These are phyloP conservation scores for Indicator maculatus DNA, from an alignment of 2,113 vertebrate species.

Conservation along the genomic window DNA sequence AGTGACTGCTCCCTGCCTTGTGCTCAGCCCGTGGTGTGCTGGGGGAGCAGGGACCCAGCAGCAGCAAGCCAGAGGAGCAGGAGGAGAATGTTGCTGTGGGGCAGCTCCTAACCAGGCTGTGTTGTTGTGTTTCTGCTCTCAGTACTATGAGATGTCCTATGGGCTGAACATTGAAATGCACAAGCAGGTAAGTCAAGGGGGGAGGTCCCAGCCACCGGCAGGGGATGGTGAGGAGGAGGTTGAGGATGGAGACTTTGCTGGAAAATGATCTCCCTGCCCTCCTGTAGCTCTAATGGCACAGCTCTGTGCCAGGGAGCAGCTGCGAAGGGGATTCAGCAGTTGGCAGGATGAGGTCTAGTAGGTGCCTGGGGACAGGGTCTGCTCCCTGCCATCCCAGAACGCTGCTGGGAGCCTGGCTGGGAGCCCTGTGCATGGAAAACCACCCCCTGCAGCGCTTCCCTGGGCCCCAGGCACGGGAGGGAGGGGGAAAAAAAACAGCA, in stretches of 20 bases:
- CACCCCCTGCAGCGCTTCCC: background rate
- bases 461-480: background rate
- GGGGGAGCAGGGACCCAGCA: background rate
- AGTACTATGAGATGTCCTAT: constrained; percentile 84
- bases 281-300: fast-evolving
- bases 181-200: constrained; percentile 72
- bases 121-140: background rate
- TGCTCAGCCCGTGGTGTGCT: background rate
- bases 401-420: background rate
- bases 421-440: background rate
- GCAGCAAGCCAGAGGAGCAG: background rate
- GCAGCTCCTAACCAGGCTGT: background rate
- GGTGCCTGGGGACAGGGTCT: background rate
- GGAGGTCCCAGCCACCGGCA: background rate
- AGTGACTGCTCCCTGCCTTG: background rate
- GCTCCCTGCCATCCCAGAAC: background rate
- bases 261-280: fast-evolving
- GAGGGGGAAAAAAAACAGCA: background rate
- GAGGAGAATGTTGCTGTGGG: background rate
- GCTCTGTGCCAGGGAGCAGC: background rate
- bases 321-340: background rate
- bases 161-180: constrained; percentile 83
- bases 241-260: background rate
- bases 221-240: background rate
- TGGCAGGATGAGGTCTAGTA: background rate